These are phyloP conservation scores for Ostrea edulis DNA, from an alignment of 1,140 invertebrate species.

Conservation along the genomic window DNA sequence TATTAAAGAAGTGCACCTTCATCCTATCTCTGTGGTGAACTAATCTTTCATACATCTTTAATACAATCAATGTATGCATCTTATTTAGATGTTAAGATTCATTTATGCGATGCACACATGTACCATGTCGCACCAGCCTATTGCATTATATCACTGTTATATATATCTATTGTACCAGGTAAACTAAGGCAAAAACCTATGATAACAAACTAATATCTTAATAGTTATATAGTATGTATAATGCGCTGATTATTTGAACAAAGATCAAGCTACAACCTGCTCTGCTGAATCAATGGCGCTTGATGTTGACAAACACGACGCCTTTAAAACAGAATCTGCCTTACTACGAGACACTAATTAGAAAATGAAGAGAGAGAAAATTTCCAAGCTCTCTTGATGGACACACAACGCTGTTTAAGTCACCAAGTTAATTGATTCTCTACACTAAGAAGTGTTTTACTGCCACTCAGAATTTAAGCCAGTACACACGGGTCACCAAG, in stretches of 20 bases:
- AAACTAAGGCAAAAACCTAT: neutral
- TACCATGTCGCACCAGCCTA: neutral
- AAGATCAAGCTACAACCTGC: neutral
- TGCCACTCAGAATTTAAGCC: neutral
- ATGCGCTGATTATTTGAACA: neutral
- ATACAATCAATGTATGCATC: neutral
- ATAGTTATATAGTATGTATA: neutral
- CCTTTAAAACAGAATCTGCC: neutral
- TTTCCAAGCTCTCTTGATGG: neutral
- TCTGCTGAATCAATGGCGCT: neutral
- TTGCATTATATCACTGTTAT: neutral
- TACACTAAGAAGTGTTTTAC: neutral
- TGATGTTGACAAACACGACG: neutral
- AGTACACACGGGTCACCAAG: neutral
- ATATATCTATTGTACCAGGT: neutral
- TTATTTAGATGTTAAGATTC: neutral
- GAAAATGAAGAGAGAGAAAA: neutral
- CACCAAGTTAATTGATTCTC: neutral
- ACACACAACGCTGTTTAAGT: neutral
- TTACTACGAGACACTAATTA: neutral
- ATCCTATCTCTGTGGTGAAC: neutral
- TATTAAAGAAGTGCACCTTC: neutral
- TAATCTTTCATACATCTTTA: neutral
- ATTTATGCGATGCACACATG: no score
- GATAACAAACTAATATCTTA: no score